Conservation (phyloP, 2,113 vertebrate species). For the Petrocephalus zakoni region DNA sequence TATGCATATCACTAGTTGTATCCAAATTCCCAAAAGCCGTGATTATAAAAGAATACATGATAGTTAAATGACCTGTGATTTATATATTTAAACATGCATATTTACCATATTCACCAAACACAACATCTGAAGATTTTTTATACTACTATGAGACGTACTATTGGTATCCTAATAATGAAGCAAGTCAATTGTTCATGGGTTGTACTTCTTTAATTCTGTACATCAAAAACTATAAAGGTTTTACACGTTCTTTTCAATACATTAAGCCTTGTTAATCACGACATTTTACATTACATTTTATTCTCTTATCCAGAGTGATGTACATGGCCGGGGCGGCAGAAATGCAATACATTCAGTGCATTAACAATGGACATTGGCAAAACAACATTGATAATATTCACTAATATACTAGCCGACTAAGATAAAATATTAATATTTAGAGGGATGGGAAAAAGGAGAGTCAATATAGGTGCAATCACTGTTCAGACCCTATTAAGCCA, state of each 20-base stretch:
- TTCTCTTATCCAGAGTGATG: background rate
- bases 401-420: slow-evolving; percentile 61
- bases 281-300: slow-evolving; percentile 17
- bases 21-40: background rate
- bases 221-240: slow-evolving; percentile 15
- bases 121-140: background rate
- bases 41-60: background rate
- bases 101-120: background rate
- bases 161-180: background rate
- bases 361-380: slow-evolving; percentile 9
- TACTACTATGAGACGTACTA: background rate
- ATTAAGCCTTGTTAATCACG: slow-evolving; percentile 37
- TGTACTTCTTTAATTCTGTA: slow-evolving; percentile 15
- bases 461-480: slow-evolving; percentile 10
- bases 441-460: slow-evolving; percentile 1
- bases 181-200: slow-evolving; percentile 2
- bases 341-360: slow-evolving; percentile 9
- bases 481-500: background rate
- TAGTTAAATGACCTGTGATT: background rate
- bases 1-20: background rate
- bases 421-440: slow-evolving; percentile 33
- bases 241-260: slow-evolving; percentile 7
- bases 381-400: slow-evolving; percentile 32
- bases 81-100: background rate
- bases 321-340: background rate